Base-by-base conservation (phyloP, 2,113 vertebrate species). In the Xiphophorus maculatus region DNA sequence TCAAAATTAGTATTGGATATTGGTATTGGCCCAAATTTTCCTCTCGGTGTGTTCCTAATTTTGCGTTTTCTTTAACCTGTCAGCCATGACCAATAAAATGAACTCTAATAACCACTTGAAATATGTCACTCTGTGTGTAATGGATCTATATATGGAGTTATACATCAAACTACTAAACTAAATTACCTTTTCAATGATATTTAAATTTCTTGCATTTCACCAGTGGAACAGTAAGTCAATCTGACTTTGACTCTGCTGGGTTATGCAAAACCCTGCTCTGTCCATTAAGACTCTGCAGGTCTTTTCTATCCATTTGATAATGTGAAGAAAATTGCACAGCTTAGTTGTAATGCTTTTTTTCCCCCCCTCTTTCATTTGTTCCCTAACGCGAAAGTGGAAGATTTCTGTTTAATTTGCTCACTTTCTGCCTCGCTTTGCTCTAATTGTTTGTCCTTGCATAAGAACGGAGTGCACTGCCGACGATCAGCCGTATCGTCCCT, bases 381-480 rank as follows among this genome's bases (percentile, higher is more conserved):
- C 67, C 35, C 74, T 69, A 14, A 42, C 42, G 73, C 71, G 32
- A 27, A 75, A 76, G 60, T 66, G 60, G 63, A 68, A 81, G 68
- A 66, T 79, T 77, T 42, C 58, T 73, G 1, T 69, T 80, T 64
- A 69, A 22, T 71, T 66, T 66, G 58, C 71, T 76, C 64, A 81
- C 80, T 84, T 48, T 48, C 44, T 48, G 15, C 44, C 17, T 48
- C 17, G 44, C 81, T 84, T 66, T 63, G 12, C 33, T 48, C 33
- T 74, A 78, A 86, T 88, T 83, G 86, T 88, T 83, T 74, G 71
- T 64, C 69, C 84, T 83, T 85, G 72, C 44, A 74, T 71, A 82
- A 70, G 51, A 77, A 76, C 62, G 42, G 63, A 79, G 72, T 60
- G 65, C 76, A 54, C 32, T 0, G 75, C 81, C 71, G 82, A 89